Base-by-base conservation (phyloP, 2,113 vertebrate species). In the Brachyhypopomus occidentalis region DNA sequence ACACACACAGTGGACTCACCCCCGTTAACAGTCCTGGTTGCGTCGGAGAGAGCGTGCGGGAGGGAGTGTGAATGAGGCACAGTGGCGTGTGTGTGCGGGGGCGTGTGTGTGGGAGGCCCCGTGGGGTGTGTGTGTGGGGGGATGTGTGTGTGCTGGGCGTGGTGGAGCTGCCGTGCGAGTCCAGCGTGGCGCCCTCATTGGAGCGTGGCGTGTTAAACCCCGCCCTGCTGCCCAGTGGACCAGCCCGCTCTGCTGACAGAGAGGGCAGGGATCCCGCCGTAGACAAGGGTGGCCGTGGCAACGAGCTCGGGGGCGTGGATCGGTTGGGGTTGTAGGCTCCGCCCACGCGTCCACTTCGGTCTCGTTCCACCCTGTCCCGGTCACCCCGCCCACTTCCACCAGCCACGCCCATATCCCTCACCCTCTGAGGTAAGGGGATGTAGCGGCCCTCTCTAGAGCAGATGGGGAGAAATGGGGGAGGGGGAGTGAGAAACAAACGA, bases 391-490 rank as follows among this genome's bases (percentile, higher is more conserved):
- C 93, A 55, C 90, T 1, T 25, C 77, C 66, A 58, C 85, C 23
- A 6, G 88, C 73, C 20, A 81, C 60, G 11, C 88, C 92, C 82
- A 92, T 89, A 84, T 97, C 96, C 63, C 95, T 92, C 83, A 95
- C 94, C 22, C 95, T 91, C 0, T 96, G 96, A 72, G 95, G 95
- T 79, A 96, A 86, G 75, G 95, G 95, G 79, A 95, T 94, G 85
- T 97, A 96, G 69, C 95, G 95, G 23, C 93, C 94, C 38, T 96
- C 96, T 86, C 96, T 97, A 8, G 20, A 41, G 16, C 7, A 4
- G 27, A 17, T 2, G 2, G 16, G 20, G 4, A 66, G 27, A 34
- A 55, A 72, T 76, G 12, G 2, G 45, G 12, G 45, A 14, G 45
- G 9, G 2, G 45, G 7, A 66, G 9, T 30, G 64, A 23, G 23